A percentile compares a stretch with the other conserved stretches of the same genome.
Evolutionary conservation across 2,888 invertebrate genomes (phyloP).

Genomic region (Tipula lateralis): DNA sequence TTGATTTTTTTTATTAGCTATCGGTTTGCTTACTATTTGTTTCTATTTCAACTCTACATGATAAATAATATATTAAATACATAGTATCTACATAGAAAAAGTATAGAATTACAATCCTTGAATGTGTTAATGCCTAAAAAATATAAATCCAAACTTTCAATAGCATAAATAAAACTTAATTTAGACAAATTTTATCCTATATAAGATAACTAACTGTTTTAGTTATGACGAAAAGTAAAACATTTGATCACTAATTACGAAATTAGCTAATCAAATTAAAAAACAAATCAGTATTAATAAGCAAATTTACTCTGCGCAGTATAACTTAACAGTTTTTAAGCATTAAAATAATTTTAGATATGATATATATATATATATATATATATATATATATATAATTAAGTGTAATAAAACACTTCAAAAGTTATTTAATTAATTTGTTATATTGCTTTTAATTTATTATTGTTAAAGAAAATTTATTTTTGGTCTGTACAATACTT

Average conservation of each 20-base stretch:
- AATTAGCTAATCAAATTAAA: not conserved
- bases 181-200: conserved; percentile 9
- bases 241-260: not conserved
- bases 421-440: not conserved
- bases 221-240: not conserved
- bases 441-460: not conserved
- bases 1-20: not conserved
- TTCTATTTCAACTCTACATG: not conserved
- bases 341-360: not conserved
- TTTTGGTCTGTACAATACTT: not conserved
- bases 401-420: not conserved
- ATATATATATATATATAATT: not conserved
- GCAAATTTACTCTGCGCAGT: not conserved
- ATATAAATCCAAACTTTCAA: not conserved
- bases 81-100: not conserved
- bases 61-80: not conserved
- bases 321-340: not conserved
- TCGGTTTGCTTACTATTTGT: not conserved
- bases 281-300: not conserved
- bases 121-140: not conserved
- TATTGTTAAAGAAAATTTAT: not conserved
- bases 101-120: not conserved
- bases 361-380: not conserved
- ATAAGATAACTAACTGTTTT: not conserved
- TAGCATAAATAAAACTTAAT: not conserved